These are phyloP conservation scores for Scotopteryx bipunctaria DNA, from an alignment of 2,888 invertebrate species.

Conservation along the genomic window DNA sequence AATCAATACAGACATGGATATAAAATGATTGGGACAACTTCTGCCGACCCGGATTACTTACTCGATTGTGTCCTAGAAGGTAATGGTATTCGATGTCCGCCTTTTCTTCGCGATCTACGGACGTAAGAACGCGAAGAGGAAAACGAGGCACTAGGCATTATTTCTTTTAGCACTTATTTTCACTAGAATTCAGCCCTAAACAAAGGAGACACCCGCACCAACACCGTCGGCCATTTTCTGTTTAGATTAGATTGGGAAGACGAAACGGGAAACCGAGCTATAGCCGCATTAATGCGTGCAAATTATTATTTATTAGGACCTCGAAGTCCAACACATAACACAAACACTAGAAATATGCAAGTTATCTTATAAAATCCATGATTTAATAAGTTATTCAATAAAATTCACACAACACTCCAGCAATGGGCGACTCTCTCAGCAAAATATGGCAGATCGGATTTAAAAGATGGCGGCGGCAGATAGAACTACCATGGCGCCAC, in stretches of 20 bases:
- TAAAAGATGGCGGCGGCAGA: constrained; percentile 68
- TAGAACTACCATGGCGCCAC: constrained; percentile 16
- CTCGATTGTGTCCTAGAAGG: constrained; percentile 92
- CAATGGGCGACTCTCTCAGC: constrained; percentile 75
- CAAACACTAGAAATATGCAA: constrained; percentile 64
- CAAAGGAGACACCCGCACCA: constrained; percentile 92
- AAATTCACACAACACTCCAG: constrained; percentile 71
- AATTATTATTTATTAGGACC: constrained; percentile 49
- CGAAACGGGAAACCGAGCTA: constrained; percentile 72
- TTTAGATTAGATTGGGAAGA: constrained; percentile 83
- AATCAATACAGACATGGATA: constrained; percentile 42
- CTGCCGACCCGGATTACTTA: constrained; percentile 85
- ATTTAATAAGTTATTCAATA: constrained; percentile 63
- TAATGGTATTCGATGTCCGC: constrained; percentile 92
- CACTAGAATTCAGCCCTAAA: constrained; percentile 86
- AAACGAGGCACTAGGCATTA: constrained; percentile 98
- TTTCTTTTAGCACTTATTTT: constrained; percentile 83
- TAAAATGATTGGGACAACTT: constrained; percentile 65
- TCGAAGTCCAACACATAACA: constrained; percentile 66
- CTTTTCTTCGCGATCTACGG: constrained; percentile 95
- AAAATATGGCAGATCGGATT: constrained; percentile 82
- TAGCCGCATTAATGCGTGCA: constrained; percentile 63
- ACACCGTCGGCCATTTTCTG: constrained; percentile 93
- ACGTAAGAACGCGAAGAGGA: constrained; percentile 96
- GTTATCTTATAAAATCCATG: constrained; percentile 74